Base-by-base conservation (phyloP, 2,113 vertebrate species). In the Falco punctatus region DNA sequence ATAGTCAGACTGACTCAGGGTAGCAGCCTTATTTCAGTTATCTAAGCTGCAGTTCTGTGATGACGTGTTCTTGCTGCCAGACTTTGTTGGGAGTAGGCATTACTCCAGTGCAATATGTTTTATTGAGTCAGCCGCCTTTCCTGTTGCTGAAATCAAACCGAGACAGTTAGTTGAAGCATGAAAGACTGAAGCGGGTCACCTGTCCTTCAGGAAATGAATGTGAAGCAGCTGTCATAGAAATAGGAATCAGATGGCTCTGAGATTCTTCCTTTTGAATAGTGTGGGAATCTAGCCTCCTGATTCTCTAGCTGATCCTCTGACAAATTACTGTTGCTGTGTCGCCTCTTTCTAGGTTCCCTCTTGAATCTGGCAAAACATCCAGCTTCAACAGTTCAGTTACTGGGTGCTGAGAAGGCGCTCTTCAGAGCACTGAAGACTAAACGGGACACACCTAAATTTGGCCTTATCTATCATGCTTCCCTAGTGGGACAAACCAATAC, bases 341-440 rank as follows among this genome's bases (percentile, higher is more conserved):
- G 81, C 64, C 30, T 94, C 71, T 48, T 92, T 58, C 4, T 83
- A 99, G 99, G 99, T 57, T 99, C 99, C 46, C 98, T 99, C 59
- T 95, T 99, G 97, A 99, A 99, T 97, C 98, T 99, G 98, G 99
- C 99, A 6, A 99, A 99, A 82, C 99, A 99, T 85, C 99, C 99
- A 3, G 99, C 99, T 59, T 99, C 99, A 85, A 99, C 99, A 0
- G 99, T 99, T 91, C 99, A 99, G 97, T 99, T 99, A 92, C 98
- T 99, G 26, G 99, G 99, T 44, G 99, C 99, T 78, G 99, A 99
- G 97, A 99, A 99, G 66, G 99, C 99, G 42, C 98, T 99, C 15
- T 99, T 99, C 87, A 98, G 99, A 95, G 99, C 99, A 13, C 97
- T 99, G 84, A 99, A 99, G 96, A 99, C 99, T 14, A 98, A 98